Base-by-base conservation (phyloP, 2,888 invertebrate genomes). In the Parnassius glacialis region DNA sequence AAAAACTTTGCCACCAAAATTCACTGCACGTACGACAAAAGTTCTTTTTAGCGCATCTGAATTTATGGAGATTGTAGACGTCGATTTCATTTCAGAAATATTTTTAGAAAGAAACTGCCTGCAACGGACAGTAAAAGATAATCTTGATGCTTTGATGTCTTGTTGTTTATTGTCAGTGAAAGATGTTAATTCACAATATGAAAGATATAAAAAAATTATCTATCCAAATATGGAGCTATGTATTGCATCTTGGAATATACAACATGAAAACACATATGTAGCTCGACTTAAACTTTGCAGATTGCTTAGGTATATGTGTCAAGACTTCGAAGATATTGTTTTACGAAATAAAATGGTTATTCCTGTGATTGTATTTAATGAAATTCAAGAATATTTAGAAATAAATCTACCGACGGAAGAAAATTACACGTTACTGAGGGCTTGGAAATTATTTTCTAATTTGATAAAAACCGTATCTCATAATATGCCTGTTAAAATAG, bases 351-450 rank as follows among this genome's bases (percentile, higher is more conserved):
- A 72, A 62, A 76, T 73, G 64, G 54, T 68, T 43, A 62, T 74
- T 43, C 79, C 82, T 11, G 62, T 68, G 10, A 70, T 68, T 59
- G 61, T 76, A 25, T 79, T 76, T 59, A 54, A 62, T 16, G 66
- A 71, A 54, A 78, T 81, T 57, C 66, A 69, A 61, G 57, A 62
- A 1, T 69, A 68, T 61, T 64, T 84, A 44, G 70, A 76, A 61
- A 60, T 68, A 25, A 57, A 57, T 25, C 61, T 87, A 59, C 16
- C 73, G 2, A 12, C 73, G 10, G 64, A 75, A 59, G 75, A 84
- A 70, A 78, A 84, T 66, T 87, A 87, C 60, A 52, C 78, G 11
- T 60, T 79, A 56, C 44, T 87, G 62, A 80, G 76, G n/a, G 73
- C 67, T 20, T 82, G 81, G 78, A 81, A 79, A 62, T 66, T 87